Evolutionary conservation across 1,140 invertebrate species (phyloP).

Genomic region (Plodia interpunctella): DNA sequence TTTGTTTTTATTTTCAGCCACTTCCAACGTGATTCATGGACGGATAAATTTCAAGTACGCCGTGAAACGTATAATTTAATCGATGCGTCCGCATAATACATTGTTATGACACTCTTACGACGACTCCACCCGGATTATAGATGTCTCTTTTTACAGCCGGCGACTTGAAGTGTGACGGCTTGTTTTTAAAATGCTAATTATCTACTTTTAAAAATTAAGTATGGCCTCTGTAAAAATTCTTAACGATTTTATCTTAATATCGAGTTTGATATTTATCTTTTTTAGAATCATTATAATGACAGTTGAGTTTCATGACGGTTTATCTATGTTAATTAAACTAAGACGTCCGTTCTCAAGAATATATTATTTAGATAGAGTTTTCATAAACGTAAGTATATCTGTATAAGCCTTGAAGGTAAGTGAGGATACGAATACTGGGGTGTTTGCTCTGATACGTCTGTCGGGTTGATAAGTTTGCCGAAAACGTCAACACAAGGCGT

Average conservation of each 20-base stretch:
- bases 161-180: background rate
- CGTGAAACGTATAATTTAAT: conserved; percentile 54
- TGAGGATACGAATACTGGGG: conserved; percentile 19
- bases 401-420: conserved; percentile 3
- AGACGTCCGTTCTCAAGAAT: background rate
- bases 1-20: conserved; percentile 72
- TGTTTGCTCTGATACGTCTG: conserved; percentile 26
- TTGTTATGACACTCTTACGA: conserved; percentile 53
- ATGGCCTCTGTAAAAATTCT: background rate
- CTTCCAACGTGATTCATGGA: conserved; percentile 66
- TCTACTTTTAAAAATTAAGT: background rate
- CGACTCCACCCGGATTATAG: conserved; percentile 23
- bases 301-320: background rate
- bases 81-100: conserved; percentile 53
- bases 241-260: conserved; percentile 1
- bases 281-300: background rate
- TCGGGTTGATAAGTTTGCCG: conserved; percentile 42
- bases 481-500: conserved; percentile 54
- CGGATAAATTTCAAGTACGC: conserved; percentile 61
- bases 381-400: background rate
- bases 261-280: background rate
- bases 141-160: conserved; percentile 5
- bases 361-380: background rate
- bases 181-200: conserved; percentile 6
- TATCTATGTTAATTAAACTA: background rate